Evolutionary conservation across 1,140 invertebrate species (phyloP).

Genomic region (Bombus turneri): DNA sequence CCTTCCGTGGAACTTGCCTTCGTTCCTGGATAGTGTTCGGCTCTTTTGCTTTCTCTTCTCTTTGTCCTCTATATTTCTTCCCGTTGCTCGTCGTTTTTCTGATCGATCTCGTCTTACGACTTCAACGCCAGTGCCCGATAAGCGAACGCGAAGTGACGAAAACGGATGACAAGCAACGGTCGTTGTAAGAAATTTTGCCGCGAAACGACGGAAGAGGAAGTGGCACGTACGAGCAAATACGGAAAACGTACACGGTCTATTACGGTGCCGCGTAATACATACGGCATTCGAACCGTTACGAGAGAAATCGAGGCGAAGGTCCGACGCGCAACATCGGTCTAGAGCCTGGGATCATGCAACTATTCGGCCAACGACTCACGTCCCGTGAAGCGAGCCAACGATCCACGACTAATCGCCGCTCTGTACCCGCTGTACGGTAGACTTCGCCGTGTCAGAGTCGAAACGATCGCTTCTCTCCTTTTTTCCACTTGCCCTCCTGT

Average conservation of each 20-base stretch:
- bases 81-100: neutral
- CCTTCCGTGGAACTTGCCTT: neutral
- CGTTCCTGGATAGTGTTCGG: neutral
- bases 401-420: slow-evolving; percentile 47
- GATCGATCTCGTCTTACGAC: neutral
- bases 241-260: neutral
- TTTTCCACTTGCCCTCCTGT: neutral
- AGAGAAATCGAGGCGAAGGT: slow-evolving; percentile 35
- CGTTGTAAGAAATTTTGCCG: neutral
- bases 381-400: slow-evolving; percentile 40
- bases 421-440: neutral
- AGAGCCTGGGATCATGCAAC: neutral
- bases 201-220: neutral
- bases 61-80: neutral
- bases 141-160: neutral
- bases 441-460: neutral
- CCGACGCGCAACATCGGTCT: neutral
- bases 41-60: slow-evolving; percentile 14
- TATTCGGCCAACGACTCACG: slow-evolving; percentile 33
- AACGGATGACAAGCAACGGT: neutral
- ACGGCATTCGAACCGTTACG: slow-evolving; percentile 47
- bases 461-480: neutral
- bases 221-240: neutral
- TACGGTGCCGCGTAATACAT: slow-evolving; percentile 18
- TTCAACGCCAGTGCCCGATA: neutral